Evolutionary conservation across 2,888 invertebrate species (phyloP).

Genomic region (Ennomos fuscantarius): DNA sequence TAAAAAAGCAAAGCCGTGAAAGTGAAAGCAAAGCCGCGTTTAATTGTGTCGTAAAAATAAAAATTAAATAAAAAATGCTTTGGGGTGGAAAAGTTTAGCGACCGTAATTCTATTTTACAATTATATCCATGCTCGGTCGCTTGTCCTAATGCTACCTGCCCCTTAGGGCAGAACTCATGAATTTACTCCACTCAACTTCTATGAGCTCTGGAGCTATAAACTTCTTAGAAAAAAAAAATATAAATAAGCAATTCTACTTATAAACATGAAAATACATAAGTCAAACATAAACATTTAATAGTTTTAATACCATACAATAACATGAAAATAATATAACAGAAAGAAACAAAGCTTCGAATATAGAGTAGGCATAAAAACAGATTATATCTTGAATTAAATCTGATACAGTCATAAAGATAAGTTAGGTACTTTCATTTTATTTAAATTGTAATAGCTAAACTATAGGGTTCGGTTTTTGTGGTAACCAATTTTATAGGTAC

Average conservation of each 20-base stretch:
- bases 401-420: slow-evolving; percentile 42
- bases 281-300: neutral
- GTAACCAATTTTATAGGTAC: slow-evolving; percentile 26
- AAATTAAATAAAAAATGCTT: slow-evolving; percentile 83
- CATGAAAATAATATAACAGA: slow-evolving; percentile 24
- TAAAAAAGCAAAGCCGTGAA: slow-evolving; percentile 84
- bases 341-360: slow-evolving; percentile 36
- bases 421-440: slow-evolving; percentile 11
- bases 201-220: neutral
- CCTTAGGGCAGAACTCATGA: slow-evolving; percentile 51
- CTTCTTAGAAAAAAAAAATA: no score
- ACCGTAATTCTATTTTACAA: slow-evolving; percentile 75
- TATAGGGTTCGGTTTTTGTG: slow-evolving; percentile 26
- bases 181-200: slow-evolving; percentile 5
- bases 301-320: slow-evolving; percentile 4
- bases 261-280: no score
- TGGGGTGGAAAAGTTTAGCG: slow-evolving; percentile 79
- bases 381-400: slow-evolving; percentile 45
- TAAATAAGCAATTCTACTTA: no score
- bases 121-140: slow-evolving; percentile 71
- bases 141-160: slow-evolving; percentile 72
- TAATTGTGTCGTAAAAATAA: slow-evolving; percentile 84
- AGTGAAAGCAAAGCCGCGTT: slow-evolving; percentile 83
- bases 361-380: slow-evolving; percentile 42
- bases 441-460: slow-evolving; percentile 29